phyloP scores from a whole-genome alignment of 2,888 invertebrate genomes.

The Metopia argyrocephala region DNA sequence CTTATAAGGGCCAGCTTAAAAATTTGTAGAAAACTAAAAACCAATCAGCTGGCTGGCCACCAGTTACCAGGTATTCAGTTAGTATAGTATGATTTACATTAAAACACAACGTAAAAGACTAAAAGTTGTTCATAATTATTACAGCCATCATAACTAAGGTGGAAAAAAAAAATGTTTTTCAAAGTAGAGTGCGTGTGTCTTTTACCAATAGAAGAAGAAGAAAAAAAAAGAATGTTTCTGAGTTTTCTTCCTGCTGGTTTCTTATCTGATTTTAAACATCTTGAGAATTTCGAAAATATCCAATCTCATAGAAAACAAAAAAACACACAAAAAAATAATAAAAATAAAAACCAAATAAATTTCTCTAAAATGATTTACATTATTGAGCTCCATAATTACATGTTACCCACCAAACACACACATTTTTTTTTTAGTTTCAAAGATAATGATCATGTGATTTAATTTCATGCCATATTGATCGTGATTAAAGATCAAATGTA shows the following conservation, averaged over 20 bases:
- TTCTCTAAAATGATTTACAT: slow-evolving; percentile 61
- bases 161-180: not conserved
- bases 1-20: slow-evolving; percentile 19
- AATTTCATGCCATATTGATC: slow-evolving; percentile 16
- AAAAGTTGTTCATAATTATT: slow-evolving; percentile 45
- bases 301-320: slow-evolving; percentile 23
- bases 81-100: slow-evolving; percentile 2
- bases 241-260: slow-evolving; percentile 60
- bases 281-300: slow-evolving; percentile 56
- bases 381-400: slow-evolving; percentile 60
- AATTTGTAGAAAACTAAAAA: not conserved
- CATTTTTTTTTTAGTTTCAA: not conserved
- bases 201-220: no score
- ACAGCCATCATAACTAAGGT: slow-evolving; percentile 53
- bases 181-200: not conserved
- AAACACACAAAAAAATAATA: no score
- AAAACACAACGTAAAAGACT: not conserved
- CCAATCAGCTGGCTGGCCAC: slow-evolving; percentile 31
- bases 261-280: slow-evolving; percentile 56
- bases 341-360: not conserved
- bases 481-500: slow-evolving; percentile 35
- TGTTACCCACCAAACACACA: slow-evolving; percentile 52
- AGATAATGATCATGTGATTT: slow-evolving; percentile 38
- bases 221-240: slow-evolving; percentile 40
- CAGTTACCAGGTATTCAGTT: slow-evolving; percentile 15